These are phyloP conservation scores for Vanessa atalanta DNA, from an alignment of 1,140 invertebrate genomes.

Conservation along the genomic window DNA sequence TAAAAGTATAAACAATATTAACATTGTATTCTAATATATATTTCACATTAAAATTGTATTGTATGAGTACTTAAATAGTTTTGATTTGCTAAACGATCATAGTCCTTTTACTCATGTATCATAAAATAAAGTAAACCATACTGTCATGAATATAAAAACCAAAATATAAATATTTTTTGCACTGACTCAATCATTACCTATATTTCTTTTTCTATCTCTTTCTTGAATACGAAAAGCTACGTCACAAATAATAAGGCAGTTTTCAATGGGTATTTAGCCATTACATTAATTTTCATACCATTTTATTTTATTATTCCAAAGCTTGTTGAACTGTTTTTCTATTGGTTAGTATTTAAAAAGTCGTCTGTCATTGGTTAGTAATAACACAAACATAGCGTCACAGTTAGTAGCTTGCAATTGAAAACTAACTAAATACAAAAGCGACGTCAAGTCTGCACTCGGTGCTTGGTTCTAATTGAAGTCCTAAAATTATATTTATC, in stretches of 20 bases:
- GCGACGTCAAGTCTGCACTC: slow-evolving; percentile 57
- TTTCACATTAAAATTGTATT: too few relatives aligned
- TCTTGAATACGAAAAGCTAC: slow-evolving; percentile 15
- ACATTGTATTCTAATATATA: too few relatives aligned
- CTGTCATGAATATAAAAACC: neutral
- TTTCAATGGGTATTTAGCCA: slow-evolving; percentile 10
- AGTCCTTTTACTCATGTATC: neutral
- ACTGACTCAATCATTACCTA: neutral
- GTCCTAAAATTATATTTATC: slow-evolving; percentile 70
- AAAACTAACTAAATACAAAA: slow-evolving; percentile 50
- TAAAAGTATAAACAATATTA: neutral
- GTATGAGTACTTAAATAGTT: too few relatives aligned
- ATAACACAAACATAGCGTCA: slow-evolving; percentile 13
- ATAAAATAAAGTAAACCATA: neutral
- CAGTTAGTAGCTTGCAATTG: slow-evolving; percentile 21
- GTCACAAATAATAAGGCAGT: slow-evolving; percentile 19
- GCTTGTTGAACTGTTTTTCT: neutral
- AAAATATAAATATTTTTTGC: neutral
- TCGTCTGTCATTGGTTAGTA: slow-evolving; percentile 31
- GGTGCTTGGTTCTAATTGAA: slow-evolving; percentile 55
- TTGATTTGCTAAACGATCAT: neutral
- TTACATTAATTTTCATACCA: neutral
- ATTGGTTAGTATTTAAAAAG: slow-evolving; percentile 18
- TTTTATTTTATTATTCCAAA: neutral
- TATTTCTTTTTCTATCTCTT: slow-evolving; percentile 21